A percentile compares a stretch with the other conserved stretches of the same genome.
These are phyloP conservation scores for Corythaeola cristata DNA, from an alignment of 2,113 vertebrate genomes.

Conservation along the genomic window DNA sequence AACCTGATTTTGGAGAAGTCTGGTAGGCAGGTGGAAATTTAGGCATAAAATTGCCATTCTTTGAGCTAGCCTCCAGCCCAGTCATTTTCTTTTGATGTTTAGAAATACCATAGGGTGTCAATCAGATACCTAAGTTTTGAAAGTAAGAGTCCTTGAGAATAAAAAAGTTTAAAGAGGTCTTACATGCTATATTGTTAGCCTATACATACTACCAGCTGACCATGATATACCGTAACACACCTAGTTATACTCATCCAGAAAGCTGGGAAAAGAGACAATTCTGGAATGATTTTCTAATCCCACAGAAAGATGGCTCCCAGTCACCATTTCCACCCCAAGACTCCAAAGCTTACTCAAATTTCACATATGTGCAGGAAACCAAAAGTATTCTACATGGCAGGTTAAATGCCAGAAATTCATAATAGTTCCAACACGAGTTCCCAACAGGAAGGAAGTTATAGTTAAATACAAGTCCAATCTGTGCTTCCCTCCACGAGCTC, in stretches of 20 bases:
- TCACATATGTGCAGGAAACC: constrained; percentile 1
- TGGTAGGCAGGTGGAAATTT: neutral
- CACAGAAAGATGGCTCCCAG: neutral
- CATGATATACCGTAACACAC: neutral
- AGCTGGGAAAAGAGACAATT: neutral
- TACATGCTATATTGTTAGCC: neutral
- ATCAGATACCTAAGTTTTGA: neutral
- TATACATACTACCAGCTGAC: neutral
- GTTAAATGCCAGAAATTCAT: neutral
- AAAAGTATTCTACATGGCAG: neutral
- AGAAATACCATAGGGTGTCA: neutral
- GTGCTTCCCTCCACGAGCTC: neutral
- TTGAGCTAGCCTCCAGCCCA: neutral
- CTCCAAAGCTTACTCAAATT: neutral
- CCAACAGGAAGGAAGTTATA: constrained; percentile 40
- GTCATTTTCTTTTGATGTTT: neutral
- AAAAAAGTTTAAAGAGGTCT: neutral
- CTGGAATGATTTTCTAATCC: neutral
- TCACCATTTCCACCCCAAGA: neutral
- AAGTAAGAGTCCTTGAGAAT: neutral
- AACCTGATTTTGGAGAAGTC: neutral
- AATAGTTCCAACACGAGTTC: neutral
- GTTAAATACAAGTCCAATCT: neutral
- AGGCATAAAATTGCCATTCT: neutral
- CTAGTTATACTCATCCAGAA: neutral